A percentile compares a stretch with the other conserved stretches of the same genome.
Evolutionary conservation across 1,140 invertebrate genomes (phyloP).

Genomic region (Trichoplusia ni): DNA sequence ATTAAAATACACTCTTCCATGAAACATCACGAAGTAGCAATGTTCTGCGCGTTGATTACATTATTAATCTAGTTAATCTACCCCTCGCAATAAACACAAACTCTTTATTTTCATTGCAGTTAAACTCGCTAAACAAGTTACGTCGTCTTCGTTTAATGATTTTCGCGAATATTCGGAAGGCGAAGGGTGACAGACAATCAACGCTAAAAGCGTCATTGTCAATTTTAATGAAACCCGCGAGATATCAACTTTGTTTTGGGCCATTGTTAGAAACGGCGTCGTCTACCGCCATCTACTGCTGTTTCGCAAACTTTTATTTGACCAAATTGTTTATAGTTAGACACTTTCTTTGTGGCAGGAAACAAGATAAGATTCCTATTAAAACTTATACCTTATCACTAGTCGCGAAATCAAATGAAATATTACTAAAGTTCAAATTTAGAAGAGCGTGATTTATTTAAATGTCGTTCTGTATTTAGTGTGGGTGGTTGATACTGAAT

Average conservation of each 20-base stretch:
- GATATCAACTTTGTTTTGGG: conserved; percentile 43
- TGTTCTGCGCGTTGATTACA: not conserved
- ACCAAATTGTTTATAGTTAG: conserved; percentile 24
- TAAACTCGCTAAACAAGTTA: conserved; percentile 27
- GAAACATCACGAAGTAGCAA: not conserved
- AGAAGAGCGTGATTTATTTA: no score
- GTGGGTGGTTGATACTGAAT: no score
- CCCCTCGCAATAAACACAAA: not conserved
- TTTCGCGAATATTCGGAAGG: conserved; percentile 19
- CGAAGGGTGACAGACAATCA: conserved; percentile 33
- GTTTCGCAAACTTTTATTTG: conserved; percentile 31
- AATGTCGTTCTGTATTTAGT: no score
- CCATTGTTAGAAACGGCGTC: conserved; percentile 29
- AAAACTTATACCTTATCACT: not conserved
- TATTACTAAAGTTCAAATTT: no score
- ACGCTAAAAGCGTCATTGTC: conserved; percentile 42
- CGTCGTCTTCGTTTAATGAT: conserved; percentile 34
- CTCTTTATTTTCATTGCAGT: conserved; percentile 18
- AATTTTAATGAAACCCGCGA: conserved; percentile 42
- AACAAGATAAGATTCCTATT: not conserved
- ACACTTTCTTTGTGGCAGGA: conserved; percentile 7
- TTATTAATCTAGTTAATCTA: conserved; percentile 2
- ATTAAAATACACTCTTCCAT: not conserved
- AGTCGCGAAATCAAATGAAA: not conserved
- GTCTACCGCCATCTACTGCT: not conserved